These are phyloP conservation scores for Cristatella mucedo DNA, from an alignment of 2,888 invertebrate species.

Conservation along the genomic window DNA sequence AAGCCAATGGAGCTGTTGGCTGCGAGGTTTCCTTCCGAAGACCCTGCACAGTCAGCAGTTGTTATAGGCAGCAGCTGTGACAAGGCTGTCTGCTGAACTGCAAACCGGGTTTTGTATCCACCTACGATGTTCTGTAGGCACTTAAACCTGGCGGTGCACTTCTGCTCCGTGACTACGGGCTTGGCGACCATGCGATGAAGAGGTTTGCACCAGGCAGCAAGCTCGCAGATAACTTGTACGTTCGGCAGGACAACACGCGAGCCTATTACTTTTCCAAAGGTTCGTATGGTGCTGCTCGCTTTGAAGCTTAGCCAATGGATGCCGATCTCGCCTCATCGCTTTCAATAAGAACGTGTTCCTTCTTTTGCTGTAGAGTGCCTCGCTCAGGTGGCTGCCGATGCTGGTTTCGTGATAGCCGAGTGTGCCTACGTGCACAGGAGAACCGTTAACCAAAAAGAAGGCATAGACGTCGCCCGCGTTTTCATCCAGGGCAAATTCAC, in stretches of 20 bases:
- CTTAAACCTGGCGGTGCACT: slow-evolving; percentile 55
- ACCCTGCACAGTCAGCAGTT: too few species aligned
- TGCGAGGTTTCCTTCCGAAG: too few species aligned
- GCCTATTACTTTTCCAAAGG: slow-evolving; percentile 43
- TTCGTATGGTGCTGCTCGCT: slow-evolving; percentile 18
- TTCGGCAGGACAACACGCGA: slow-evolving; percentile 89
- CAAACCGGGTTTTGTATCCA: too few species aligned
- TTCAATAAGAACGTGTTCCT: neutral
- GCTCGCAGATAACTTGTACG: slow-evolving; percentile 77
- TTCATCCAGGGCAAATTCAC: slow-evolving; percentile 60
- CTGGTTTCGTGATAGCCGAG: slow-evolving; percentile 53
- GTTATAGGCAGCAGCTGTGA: too few species aligned
- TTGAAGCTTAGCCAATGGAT: too few species aligned
- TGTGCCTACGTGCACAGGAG: slow-evolving; percentile 68
- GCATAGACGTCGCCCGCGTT: slow-evolving; percentile 71
- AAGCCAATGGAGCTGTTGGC: too few species aligned
- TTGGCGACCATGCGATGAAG: slow-evolving; percentile 87
- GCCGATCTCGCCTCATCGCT: neutral
- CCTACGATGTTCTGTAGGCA: slow-evolving; percentile 22
- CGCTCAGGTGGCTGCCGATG: slow-evolving; percentile 47
- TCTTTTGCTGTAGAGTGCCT: slow-evolving; percentile 47
- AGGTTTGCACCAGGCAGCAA: slow-evolving; percentile 83
- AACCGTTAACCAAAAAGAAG: slow-evolving; percentile 81
- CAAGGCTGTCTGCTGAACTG: too few species aligned
- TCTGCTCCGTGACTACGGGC: slow-evolving; percentile 78